Conservation (phyloP, 2,888 invertebrate genomes). For the Furcula furcula region DNA sequence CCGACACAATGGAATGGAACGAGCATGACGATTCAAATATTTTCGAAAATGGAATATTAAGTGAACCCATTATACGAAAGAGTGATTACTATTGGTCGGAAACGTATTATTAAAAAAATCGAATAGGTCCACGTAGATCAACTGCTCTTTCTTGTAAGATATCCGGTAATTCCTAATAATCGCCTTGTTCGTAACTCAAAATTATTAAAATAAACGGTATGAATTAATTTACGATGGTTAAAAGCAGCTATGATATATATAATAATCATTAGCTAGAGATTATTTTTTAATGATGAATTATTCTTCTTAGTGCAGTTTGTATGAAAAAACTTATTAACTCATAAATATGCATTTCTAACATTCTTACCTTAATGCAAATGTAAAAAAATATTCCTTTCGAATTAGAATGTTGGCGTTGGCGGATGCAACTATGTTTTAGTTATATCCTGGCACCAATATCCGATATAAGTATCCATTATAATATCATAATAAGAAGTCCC, state of each 20-base stretch:
- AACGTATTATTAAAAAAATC: slow-evolving; percentile 68
- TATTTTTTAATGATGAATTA: too few species aligned
- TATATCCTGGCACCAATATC: slow-evolving; percentile 15
- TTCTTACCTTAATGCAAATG: too few species aligned
- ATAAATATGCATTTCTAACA: too few species aligned
- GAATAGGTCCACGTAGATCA: slow-evolving; percentile 3
- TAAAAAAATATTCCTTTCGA: too few species aligned
- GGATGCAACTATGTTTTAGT: background rate
- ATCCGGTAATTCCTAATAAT: background rate
- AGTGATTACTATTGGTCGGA: slow-evolving; percentile 63
- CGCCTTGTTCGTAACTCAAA: too few species aligned
- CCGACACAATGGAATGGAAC: slow-evolving; percentile 72
- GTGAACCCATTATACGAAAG: slow-evolving; percentile 76
- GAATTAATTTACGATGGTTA: background rate
- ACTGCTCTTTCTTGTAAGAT: background rate
- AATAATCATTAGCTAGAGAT: background rate
- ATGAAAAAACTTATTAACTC: too few species aligned
- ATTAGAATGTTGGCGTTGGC: too few species aligned
- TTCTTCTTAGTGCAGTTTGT: too few species aligned
- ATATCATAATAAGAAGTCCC: slow-evolving; percentile 47
- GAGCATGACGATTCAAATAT: slow-evolving; percentile 80
- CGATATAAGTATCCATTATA: slow-evolving; percentile 40
- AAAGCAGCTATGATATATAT: background rate
- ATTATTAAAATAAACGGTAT: background rate
- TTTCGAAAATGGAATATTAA: slow-evolving; percentile 80